Evolutionary conservation across 2,113 vertebrate species (phyloP).

Genomic region (Chamaea fasciata): DNA sequence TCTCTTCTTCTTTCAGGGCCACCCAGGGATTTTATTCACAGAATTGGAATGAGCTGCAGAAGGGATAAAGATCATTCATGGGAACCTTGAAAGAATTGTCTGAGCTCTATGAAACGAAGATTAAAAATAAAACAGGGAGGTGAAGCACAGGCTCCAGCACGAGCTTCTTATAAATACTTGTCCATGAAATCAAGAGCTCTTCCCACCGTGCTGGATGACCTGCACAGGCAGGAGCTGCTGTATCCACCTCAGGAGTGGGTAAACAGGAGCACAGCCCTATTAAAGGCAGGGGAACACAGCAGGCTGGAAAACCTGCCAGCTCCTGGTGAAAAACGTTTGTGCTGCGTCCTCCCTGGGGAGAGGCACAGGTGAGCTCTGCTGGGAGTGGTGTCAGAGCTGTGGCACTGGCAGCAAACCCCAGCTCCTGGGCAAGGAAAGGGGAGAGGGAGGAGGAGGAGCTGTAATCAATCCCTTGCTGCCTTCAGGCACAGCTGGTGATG

Average conservation of each 20-base stretch:
- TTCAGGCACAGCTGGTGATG: neutral
- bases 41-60: constrained; percentile 11
- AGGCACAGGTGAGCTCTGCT: neutral
- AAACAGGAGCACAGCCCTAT: neutral
- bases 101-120: constrained; percentile 8
- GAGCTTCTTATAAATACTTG: neutral
- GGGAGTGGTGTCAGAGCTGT: neutral
- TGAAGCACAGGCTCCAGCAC: neutral
- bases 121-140: constrained; percentile 46
- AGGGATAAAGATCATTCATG: constrained; percentile 8
- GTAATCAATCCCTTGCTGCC: neutral
- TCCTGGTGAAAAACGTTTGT: fast-evolving
- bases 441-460: neutral
- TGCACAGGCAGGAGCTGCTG: neutral
- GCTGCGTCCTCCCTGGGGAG: neutral
- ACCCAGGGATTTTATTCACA: constrained; percentile 44
- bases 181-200: neutral
- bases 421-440: neutral
- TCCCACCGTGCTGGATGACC: fast-evolving
- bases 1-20: constrained; percentile 10
- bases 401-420: neutral
- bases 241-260: neutral
- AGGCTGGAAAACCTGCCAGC: neutral
- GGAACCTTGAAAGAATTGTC: constrained; percentile 29
- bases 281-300: neutral